Evolutionary conservation across 2,113 vertebrate species (phyloP).

Genomic region (Nasalis larvatus): DNA sequence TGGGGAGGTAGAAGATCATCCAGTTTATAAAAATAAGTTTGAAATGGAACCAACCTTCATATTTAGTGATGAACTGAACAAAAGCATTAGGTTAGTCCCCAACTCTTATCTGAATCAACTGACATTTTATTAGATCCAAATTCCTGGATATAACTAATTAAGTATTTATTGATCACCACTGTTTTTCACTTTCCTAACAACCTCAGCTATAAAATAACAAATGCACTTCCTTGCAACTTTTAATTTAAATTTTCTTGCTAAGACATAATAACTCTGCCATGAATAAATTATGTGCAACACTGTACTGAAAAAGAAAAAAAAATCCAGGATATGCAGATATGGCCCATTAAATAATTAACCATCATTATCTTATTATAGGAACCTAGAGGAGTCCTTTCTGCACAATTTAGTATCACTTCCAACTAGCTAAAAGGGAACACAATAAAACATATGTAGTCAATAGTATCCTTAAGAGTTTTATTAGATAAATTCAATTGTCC

Average conservation of each 20-base stretch:
- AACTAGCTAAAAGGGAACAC: background rate
- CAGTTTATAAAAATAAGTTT: constrained; percentile 12
- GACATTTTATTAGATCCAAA: background rate
- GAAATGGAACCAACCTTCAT: background rate
- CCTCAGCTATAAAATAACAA: constrained; percentile 7
- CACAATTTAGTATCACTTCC: background rate
- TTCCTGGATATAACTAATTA: background rate
- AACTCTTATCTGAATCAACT: background rate
- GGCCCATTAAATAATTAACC: constrained; percentile 59
- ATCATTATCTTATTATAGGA: background rate
- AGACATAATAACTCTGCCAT: constrained; percentile 54
- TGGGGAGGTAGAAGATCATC: background rate
- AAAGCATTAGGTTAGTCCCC: background rate
- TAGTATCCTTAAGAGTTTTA: background rate
- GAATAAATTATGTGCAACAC: constrained; percentile 56
- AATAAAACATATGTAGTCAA: background rate
- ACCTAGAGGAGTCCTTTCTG: background rate
- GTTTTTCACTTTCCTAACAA: background rate
- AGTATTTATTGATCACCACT: background rate
- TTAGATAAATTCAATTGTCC: background rate
- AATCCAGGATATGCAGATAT: constrained; percentile 47
- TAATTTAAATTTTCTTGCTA: constrained; percentile 60
- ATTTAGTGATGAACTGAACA: background rate
- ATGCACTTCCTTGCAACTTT: constrained; percentile 42
- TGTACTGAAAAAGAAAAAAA: constrained; percentile 51